phyloP scores from a whole-genome alignment of 2,888 invertebrate species.

The Drosophila pegasa region DNA sequence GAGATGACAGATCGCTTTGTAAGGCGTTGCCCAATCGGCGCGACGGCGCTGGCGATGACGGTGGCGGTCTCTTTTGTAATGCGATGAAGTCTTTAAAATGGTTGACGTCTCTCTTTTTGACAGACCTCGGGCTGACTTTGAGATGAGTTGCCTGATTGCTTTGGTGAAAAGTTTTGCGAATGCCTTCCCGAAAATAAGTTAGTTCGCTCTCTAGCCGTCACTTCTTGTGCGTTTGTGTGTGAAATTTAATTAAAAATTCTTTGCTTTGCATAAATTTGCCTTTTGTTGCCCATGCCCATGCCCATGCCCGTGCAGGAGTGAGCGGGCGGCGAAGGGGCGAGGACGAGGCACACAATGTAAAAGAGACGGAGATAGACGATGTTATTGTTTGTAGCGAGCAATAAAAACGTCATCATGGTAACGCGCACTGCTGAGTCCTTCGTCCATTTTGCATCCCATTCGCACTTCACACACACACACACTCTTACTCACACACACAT shows the following conservation, averaged over 20 bases:
- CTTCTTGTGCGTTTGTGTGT: slow-evolving; percentile 59
- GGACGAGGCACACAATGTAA: neutral
- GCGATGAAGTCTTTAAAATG: slow-evolving; percentile 62
- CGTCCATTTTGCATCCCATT: slow-evolving; percentile 34
- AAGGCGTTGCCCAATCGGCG: slow-evolving; percentile 49
- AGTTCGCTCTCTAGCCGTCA: slow-evolving; percentile 5
- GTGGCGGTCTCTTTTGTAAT: slow-evolving; percentile 35
- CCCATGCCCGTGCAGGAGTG: no score
- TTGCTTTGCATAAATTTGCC: slow-evolving; percentile 76
- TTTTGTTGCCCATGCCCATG: slow-evolving; percentile 57
- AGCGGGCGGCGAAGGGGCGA: neutral
- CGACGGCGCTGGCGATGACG: slow-evolving; percentile 23
- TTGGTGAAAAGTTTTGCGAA: slow-evolving; percentile 40
- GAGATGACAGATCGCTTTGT: slow-evolving; percentile 72
- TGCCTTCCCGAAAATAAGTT: slow-evolving; percentile 26
- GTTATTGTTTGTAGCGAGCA: slow-evolving; percentile 62
- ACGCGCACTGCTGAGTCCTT: slow-evolving; percentile 43
- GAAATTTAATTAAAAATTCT: slow-evolving; percentile 78
- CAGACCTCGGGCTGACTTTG: slow-evolving; percentile 30
- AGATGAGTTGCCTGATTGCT: slow-evolving; percentile 44
- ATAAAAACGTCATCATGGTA: slow-evolving; percentile 73
- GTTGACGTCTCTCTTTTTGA: slow-evolving; percentile 38
- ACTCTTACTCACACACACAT: slow-evolving; percentile 18
- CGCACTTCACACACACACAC: slow-evolving; percentile 25
- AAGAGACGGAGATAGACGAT: slow-evolving; percentile 30